A percentile compares a stretch with the other conserved stretches of the same genome.
phyloP scores from a whole-genome alignment of 2,797 vertebrate species.

The Gastrophryne carolinensis region DNA sequence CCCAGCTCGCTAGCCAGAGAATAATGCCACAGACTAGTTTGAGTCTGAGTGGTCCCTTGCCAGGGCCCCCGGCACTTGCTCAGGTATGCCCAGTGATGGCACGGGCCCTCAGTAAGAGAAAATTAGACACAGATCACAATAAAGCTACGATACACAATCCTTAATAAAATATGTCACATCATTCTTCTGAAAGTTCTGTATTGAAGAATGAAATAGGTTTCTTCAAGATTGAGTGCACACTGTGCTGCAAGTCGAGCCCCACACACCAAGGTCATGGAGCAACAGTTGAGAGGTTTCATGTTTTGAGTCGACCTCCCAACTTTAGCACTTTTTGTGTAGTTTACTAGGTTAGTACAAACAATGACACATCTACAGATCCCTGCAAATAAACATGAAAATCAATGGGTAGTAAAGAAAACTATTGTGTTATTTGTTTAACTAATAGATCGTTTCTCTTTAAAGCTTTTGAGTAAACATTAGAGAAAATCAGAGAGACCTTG shows the following conservation, averaged over 20 bases:
- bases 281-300: neutral
- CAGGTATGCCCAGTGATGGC: too few relatives aligned
- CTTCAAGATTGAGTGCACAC: neutral
- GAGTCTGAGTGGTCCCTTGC: too few relatives aligned
- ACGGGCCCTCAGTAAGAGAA: too few relatives aligned
- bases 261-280: conserved; percentile 1
- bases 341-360: conserved; percentile 6
- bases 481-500: conserved; percentile 24
- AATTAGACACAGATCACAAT: too few relatives aligned
- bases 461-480: conserved; percentile 35
- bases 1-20: too few relatives aligned
- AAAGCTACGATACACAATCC: too few relatives aligned
- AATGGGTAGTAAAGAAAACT: conserved; percentile 19
- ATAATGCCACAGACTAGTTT: too few relatives aligned
- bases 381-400: conserved; percentile 18
- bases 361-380: conserved; percentile 3
- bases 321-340: conserved; percentile 7
- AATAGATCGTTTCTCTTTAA: conserved; percentile 10
- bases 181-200: too few relatives aligned
- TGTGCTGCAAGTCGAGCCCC: neutral
- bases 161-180: too few relatives aligned
- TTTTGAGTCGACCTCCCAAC: neutral
- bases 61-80: too few relatives aligned
- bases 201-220: conserved; percentile 8
- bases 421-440: conserved; percentile 21